These are phyloP conservation scores for Manduca sexta DNA, from an alignment of 1,140 invertebrate species.

Conservation along the genomic window DNA sequence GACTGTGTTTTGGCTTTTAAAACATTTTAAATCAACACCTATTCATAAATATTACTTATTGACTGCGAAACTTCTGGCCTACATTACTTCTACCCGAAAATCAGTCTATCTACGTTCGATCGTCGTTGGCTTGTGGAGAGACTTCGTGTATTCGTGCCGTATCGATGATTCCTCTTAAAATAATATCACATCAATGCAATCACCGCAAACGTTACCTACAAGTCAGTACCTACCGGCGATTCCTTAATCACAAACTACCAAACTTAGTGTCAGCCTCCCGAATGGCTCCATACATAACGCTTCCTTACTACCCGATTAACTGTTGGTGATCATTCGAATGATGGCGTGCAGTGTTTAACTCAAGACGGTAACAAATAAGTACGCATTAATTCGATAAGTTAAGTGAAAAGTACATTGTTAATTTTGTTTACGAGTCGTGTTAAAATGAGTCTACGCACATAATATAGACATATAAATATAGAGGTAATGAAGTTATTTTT, in stretches of 20 bases:
- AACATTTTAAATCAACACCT: slow-evolving; percentile 57
- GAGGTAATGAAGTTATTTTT: too few species aligned
- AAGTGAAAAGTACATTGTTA: too few species aligned
- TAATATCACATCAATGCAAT: slow-evolving; percentile 61
- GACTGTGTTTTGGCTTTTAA: slow-evolving; percentile 61
- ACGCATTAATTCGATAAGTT: too few species aligned
- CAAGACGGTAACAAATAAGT: too few species aligned
- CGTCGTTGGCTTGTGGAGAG: slow-evolving; percentile 46
- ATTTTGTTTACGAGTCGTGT: too few species aligned
- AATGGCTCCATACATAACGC: background rate
- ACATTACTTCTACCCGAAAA: slow-evolving; percentile 67
- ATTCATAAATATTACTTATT: slow-evolving; percentile 55
- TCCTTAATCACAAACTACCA: background rate
- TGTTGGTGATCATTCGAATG: too few species aligned
- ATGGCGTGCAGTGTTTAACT: too few species aligned
- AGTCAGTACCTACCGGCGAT: slow-evolving; percentile 2
- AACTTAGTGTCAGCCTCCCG: slow-evolving; percentile 2
- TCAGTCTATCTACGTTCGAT: slow-evolving; percentile 62
- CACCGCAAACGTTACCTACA: slow-evolving; percentile 12
- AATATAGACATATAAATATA: too few species aligned
- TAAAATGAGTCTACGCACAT: too few species aligned
- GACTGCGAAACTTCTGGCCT: slow-evolving; percentile 62
- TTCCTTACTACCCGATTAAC: too few species aligned
- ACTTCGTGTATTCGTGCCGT: slow-evolving; percentile 20
- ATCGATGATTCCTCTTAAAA: slow-evolving; percentile 46